Evolutionary conservation across 2,888 invertebrate genomes (phyloP), one percentile per base, ranked within the genome.

Genomic region (Deilephila porcellus): DNA sequence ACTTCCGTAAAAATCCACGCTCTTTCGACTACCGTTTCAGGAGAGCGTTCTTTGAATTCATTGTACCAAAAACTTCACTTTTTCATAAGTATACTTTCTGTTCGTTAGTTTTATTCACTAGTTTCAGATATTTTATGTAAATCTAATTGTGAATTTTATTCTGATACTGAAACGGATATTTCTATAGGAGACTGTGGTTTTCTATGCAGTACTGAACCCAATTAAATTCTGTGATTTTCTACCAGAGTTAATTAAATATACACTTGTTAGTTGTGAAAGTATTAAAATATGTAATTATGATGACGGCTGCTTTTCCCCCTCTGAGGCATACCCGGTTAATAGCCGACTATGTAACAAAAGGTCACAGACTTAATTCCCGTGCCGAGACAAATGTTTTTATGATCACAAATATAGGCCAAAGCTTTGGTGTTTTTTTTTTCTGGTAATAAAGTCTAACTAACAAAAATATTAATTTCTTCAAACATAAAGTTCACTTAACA

Each of bases 1-100:
- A 20, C 45, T 64, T 64, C 19, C 17, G 6, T 64, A 4, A 67
- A 64, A 37, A 52, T 20, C 52, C 2, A 67, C 45, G 14, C 45
- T 52, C 17, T 37, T 63, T 52, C 52, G 25, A 67, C 25, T 25
- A 52, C 25, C 25, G 52, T 67, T 52, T 25, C 25, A 17, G 17
- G 25, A 63, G 56, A 20, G 45, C 71, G 37, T 71, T 34, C 71
- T 64, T 73, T 73, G 25, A 70, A 70, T 72, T 71, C 25, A 52
- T 60, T 32, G 45, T 71, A 45, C 52, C 56, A 34, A 34, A 72
- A 53, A 63, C 72, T 67, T 52, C 37, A 76, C 20, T 32, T 74
- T 78, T 74, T 56, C n/a, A 67, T 52, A 37, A 64, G 64, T 64
- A 37, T 25, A 25, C 63, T 37, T 64, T 14, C 17, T 17, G 25